These are phyloP conservation scores for Apodemia zela DNA, from an alignment of 2,888 invertebrate genomes.

Conservation along the genomic window DNA sequence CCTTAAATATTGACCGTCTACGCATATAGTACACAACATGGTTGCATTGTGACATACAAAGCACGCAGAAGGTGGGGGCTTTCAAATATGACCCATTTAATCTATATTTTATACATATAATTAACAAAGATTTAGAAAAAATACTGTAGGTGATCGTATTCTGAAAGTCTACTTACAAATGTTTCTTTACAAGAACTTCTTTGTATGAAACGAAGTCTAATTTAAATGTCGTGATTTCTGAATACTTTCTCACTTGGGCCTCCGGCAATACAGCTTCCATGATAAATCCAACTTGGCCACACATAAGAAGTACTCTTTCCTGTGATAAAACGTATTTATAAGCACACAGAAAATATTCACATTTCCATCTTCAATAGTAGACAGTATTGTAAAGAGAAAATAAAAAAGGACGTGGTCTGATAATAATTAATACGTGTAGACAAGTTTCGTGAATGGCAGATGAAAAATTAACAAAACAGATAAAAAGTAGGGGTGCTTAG, in stretches of 20 bases:
- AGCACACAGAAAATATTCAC: neutral
- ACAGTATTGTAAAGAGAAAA: neutral
- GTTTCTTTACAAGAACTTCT: conserved; percentile 63
- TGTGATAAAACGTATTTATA: conserved; percentile 28
- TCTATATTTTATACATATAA: too few relatives aligned
- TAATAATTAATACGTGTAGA: too few relatives aligned
- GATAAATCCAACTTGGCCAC: conserved; percentile 64
- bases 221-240: conserved; percentile 63
- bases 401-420: too few relatives aligned
- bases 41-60: too few relatives aligned
- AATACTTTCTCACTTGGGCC: conserved; percentile 44
- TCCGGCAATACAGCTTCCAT: conserved; percentile 64
- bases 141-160: neutral
- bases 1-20: too few relatives aligned
- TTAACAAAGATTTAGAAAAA: neutral
- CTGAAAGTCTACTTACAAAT: conserved; percentile 53
- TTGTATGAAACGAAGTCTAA: conserved; percentile 57
- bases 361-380: neutral
- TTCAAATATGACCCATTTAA: too few relatives aligned
- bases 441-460: neutral
- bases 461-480: too few relatives aligned
- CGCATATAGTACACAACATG: too few relatives aligned
- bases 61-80: too few relatives aligned
- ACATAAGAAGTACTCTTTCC: conserved; percentile 59
- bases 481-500: too few relatives aligned